phyloP scores from a whole-genome alignment of 1,140 invertebrate genomes.

The Tigriopus japonicus region DNA sequence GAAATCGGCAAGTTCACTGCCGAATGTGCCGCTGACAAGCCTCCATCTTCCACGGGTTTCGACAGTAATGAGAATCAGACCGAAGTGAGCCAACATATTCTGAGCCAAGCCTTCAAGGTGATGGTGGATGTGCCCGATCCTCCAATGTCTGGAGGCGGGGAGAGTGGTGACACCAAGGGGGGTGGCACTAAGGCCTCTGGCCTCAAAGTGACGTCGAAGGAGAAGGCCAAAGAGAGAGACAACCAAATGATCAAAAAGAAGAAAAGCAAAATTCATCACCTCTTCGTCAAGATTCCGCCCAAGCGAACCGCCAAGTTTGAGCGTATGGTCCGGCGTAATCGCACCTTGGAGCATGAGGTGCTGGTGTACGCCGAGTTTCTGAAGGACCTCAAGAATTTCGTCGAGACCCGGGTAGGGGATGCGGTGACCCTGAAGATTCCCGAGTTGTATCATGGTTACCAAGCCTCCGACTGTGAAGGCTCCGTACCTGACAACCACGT shows the following conservation, averaged over 20 bases:
- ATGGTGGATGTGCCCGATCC: not conserved
- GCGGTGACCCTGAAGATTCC: not conserved
- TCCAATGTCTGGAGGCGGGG: not conserved
- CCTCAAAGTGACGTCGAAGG: not conserved
- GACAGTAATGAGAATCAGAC: not conserved
- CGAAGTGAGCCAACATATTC: not conserved
- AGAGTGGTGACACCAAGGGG: too few relatives aligned
- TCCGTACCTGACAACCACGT: not conserved
- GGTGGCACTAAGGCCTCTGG: not conserved
- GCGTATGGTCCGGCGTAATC: conserved; percentile 3
- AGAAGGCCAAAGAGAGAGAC: not conserved
- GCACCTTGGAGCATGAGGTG: conserved; percentile 10
- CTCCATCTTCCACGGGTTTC: not conserved
- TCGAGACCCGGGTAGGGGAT: not conserved
- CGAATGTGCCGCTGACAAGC: not conserved
- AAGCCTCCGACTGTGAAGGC: not conserved
- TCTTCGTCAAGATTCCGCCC: conserved; percentile 8
- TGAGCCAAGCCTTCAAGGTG: not conserved
- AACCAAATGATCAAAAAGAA: not conserved
- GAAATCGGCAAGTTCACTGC: not conserved
- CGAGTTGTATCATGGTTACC: conserved; percentile 1
- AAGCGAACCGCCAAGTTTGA: conserved; percentile 4
- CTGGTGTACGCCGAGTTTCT: not conserved
- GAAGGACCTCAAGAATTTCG: conserved; percentile 1
- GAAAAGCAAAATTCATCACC: not conserved